These are phyloP conservation scores for Euwallacea fornicatus DNA, from an alignment of 1,140 invertebrate species.

Conservation along the genomic window DNA sequence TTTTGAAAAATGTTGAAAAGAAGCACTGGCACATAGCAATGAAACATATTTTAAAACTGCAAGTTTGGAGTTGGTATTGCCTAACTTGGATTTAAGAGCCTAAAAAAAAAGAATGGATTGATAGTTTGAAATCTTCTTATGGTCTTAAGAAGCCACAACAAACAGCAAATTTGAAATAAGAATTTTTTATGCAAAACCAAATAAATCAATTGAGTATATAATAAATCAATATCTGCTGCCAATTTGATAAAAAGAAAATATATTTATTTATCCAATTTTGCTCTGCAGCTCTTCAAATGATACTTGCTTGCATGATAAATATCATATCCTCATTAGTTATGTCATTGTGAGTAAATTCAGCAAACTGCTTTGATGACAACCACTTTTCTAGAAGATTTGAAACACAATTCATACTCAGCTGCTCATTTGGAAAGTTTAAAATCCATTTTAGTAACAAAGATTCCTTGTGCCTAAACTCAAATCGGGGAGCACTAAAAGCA, in stretches of 20 bases:
- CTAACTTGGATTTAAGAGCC: neutral
- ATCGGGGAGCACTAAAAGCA: constrained; percentile 41
- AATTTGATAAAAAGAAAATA: too few relatives aligned
- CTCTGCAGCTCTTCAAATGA: too few relatives aligned
- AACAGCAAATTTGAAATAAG: neutral
- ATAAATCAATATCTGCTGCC: neutral
- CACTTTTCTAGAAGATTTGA: constrained; percentile 38
- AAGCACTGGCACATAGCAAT: constrained; percentile 27
- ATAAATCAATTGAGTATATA: neutral
- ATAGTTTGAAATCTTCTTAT: neutral
- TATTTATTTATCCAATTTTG: too few relatives aligned
- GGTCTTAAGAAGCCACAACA: neutral
- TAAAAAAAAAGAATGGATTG: neutral
- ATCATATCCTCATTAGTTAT: constrained; percentile 34
- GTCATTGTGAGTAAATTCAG: constrained; percentile 39
- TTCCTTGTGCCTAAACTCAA: constrained; percentile 41
- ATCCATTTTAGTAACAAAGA: constrained; percentile 44
- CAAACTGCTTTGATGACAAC: constrained; percentile 39
- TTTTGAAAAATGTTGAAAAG: constrained; percentile 45
- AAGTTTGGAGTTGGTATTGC: too few relatives aligned
- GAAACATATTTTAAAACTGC: neutral
- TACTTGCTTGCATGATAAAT: too few relatives aligned
- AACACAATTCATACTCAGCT: constrained; percentile 9
- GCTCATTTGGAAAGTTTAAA: constrained; percentile 8
- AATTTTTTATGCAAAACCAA: too few relatives aligned